Base-by-base conservation (phyloP, 2,888 invertebrate species). In the Leuctra nigra region DNA sequence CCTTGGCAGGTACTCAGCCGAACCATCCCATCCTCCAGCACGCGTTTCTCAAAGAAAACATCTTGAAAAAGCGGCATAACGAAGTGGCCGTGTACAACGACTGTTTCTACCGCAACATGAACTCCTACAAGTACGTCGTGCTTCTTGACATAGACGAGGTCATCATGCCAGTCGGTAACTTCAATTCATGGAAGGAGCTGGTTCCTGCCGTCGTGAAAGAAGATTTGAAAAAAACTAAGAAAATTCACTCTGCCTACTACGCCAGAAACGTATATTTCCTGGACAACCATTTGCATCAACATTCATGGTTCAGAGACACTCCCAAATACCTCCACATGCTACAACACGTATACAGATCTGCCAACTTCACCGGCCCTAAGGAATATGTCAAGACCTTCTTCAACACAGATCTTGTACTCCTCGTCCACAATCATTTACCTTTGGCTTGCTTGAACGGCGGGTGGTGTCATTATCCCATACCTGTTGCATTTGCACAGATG, bases 21-120 rank as follows among this genome's bases (percentile, higher is more conserved):
- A 72, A 70, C 58, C 57, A 66, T 6, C 68, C 69, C 6, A 58
- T 61, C n/a, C 61, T 68, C 4, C 62, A 65, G 20, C 63, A 66
- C 50, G 52, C 64, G 53, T 74, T 67, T 59, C 67, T 73, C 22
- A 66, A 65, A 58, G 63, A 65, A 4, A 72, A 72, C 61, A 59
- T 69, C 16, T 70, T 68, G 52, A 70, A 72, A 59, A 75, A 75
- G 64, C 64, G 75, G 2, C 66, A 73, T 33, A 71, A 72, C 56
- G 75, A 75, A 60, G 62, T 75, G 14, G 68, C 75, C 39, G 72
- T 74, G 2, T 75, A 75, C 65, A 75, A 75, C 61, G 75, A 76
- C 61, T 75, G 75, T 59, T 67, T 75, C 44, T 73, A 74, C 62
- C 63, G 67, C 59, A 68, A 73, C 62, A 64, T 73, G 55, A 64